These are phyloP conservation scores for Zaprionus bogoriensis DNA, from an alignment of 2,888 invertebrate genomes.

Conservation along the genomic window DNA sequence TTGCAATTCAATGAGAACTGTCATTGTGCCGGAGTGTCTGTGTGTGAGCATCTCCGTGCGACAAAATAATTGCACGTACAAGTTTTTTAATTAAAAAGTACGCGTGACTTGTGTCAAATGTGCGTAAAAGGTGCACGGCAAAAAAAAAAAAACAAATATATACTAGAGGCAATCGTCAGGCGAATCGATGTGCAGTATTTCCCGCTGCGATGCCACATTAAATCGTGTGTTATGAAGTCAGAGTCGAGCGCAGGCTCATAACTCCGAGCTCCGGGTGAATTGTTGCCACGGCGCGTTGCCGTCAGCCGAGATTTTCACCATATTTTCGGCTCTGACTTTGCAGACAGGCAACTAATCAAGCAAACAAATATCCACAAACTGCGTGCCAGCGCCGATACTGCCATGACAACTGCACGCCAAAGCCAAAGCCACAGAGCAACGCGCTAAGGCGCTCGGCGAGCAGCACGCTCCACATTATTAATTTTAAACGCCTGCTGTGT, in stretches of 20 bases:
- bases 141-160: conserved; percentile 12
- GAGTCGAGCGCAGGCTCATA: too few species aligned
- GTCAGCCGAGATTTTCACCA: neutral
- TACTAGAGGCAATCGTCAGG: neutral
- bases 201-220: too few species aligned
- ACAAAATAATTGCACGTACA: conserved; percentile 70
- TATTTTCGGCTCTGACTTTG: conserved; percentile 3
- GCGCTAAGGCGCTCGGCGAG: conserved; percentile 26
- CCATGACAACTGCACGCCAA: conserved; percentile 15
- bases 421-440: conserved; percentile 25
- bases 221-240: too few species aligned
- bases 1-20: conserved; percentile 45
- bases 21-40: conserved; percentile 16
- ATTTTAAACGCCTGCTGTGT: conserved; percentile 72
- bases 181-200: neutral
- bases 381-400: conserved; percentile 1
- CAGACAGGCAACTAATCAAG: conserved; percentile 50
- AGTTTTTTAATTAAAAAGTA: conserved; percentile 76
- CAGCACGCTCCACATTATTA: conserved; percentile 63
- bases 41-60: conserved; percentile 7
- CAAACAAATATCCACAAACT: conserved; percentile 30
- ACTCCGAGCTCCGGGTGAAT: too few species aligned
- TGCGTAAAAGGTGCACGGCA: conserved; percentile 49
- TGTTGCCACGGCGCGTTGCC: too few species aligned
- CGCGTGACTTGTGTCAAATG: conserved; percentile 69